Evolutionary conservation across 1,140 invertebrate species (phyloP).

Genomic region (Panagrolaimus sp.): DNA sequence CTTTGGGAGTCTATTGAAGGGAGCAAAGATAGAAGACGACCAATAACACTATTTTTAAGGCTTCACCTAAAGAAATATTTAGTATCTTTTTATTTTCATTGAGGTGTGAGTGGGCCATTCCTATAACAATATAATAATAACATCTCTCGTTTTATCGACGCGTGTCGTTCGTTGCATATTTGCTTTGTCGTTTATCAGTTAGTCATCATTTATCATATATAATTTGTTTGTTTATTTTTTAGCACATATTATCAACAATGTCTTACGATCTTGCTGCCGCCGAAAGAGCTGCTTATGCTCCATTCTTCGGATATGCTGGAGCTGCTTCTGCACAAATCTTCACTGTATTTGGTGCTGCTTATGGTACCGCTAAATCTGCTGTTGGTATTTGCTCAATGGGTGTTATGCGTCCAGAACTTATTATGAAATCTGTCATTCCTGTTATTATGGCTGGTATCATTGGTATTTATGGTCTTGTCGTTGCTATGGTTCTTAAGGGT

Average conservation of each 20-base stretch:
- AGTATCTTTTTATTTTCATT: too few relatives aligned
- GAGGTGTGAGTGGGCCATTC: too few relatives aligned
- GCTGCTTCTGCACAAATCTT: slow-evolving; percentile 95
- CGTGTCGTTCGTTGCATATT: neutral
- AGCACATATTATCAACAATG: slow-evolving; percentile 1
- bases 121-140: neutral
- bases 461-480: slow-evolving; percentile 57
- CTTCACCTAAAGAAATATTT: too few relatives aligned
- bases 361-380: slow-evolving; percentile 98
- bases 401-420: slow-evolving; percentile 97
- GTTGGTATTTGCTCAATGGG: slow-evolving; percentile 99
- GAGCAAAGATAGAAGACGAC: slow-evolving; percentile 9
- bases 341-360: slow-evolving; percentile 91
- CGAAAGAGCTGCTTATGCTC: slow-evolving; percentile 35
- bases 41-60: too few relatives aligned
- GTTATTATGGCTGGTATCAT: slow-evolving; percentile 83
- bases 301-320: slow-evolving; percentile 88
- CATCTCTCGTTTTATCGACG: slow-evolving; percentile 6
- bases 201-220: neutral
- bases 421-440: slow-evolving; percentile 99
- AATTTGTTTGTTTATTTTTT: neutral
- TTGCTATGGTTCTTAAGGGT: slow-evolving; percentile 56
- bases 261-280: slow-evolving; percentile 27
- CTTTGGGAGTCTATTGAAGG: neutral
- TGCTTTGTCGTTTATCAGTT: neutral